Evolutionary conservation across 2,888 invertebrate genomes (phyloP).

Genomic region (Noctua janthe): DNA sequence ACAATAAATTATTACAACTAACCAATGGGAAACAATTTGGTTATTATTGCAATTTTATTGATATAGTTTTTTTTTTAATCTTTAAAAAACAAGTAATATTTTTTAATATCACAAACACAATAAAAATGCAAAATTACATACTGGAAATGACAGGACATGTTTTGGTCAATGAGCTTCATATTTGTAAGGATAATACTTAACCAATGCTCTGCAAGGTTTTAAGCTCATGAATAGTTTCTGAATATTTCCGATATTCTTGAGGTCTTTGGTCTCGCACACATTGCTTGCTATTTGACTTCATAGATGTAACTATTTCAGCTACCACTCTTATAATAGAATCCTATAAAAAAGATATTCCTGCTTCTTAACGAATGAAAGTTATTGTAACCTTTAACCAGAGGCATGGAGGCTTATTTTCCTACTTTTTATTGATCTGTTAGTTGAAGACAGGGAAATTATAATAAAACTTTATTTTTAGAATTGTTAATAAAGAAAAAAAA

Average conservation of each 20-base stretch:
- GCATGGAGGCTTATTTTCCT: too few relatives aligned
- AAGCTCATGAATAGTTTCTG: background rate
- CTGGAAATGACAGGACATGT: background rate
- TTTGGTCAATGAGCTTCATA: background rate
- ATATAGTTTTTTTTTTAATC: background rate
- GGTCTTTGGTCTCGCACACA: background rate
- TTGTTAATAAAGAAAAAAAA: too few relatives aligned
- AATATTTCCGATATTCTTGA: background rate
- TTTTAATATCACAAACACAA: background rate
- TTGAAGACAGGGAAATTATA: too few relatives aligned
- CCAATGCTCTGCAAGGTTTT: background rate
- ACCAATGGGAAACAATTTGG: background rate
- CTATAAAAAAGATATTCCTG: too few relatives aligned
- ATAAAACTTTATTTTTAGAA: too few relatives aligned
- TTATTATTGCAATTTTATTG: constrained; percentile 5
- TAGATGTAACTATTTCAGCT: background rate
- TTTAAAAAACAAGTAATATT: too few relatives aligned
- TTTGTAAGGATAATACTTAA: too few relatives aligned
- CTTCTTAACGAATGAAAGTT: too few relatives aligned
- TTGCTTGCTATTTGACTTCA: background rate
- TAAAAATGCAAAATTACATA: background rate
- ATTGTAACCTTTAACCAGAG: too few relatives aligned
- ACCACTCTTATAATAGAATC: too few relatives aligned
- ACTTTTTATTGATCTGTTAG: too few relatives aligned
- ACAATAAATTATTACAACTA: background rate